Conservation (phyloP, 1,140 invertebrate genomes). For the Homarus americanus region DNA sequence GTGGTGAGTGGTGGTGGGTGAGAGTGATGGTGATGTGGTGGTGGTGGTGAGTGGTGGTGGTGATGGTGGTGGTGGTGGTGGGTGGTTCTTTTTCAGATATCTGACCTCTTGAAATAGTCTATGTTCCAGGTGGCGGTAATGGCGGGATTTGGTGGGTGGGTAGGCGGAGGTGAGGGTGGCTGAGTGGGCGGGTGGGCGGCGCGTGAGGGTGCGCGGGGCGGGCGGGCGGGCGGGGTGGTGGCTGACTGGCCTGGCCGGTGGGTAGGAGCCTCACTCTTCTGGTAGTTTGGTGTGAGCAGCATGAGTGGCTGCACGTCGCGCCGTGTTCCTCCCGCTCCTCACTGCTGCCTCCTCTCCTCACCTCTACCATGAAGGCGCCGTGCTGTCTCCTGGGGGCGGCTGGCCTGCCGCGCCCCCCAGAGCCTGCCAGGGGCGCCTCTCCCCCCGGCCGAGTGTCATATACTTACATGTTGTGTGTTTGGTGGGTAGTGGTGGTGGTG, state of each 20-base stretch:
- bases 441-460: conserved; percentile 45
- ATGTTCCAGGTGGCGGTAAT: not conserved
- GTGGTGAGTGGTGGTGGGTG: not conserved
- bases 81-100: not conserved
- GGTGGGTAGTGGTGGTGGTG: conserved; percentile 47
- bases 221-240: not conserved
- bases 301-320: conserved; percentile 63
- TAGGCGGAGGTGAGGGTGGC: not conserved
- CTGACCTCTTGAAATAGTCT: not conserved
- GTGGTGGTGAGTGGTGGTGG: not conserved
- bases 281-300: conserved; percentile 51
- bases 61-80: not conserved
- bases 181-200: not conserved
- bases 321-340: conserved; percentile 58
- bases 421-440: conserved; percentile 21
- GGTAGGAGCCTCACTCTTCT: not conserved
- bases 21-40: not conserved
- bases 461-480: conserved; percentile 64
- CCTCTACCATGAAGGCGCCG: conserved; percentile 70
- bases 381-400: conserved; percentile 71
- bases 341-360: conserved; percentile 61
- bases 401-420: conserved; percentile 69
- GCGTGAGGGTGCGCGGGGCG: not conserved
- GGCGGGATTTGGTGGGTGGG: not conserved
- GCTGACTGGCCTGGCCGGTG: not conserved